phyloP scores from a whole-genome alignment of 2,888 invertebrate genomes.

The Eupithecia dodoneata region DNA sequence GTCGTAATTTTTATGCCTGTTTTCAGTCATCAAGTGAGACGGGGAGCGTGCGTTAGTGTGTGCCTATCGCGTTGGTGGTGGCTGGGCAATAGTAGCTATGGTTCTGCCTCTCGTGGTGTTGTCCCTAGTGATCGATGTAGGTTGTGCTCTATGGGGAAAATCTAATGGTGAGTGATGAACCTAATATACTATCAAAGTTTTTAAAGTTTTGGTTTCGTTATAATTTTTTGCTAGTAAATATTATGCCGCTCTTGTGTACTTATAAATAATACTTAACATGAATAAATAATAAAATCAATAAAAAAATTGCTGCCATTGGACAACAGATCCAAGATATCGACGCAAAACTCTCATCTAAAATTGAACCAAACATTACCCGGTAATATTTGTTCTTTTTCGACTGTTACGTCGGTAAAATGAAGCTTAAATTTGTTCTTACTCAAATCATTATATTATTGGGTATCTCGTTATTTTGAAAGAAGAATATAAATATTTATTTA shows the following conservation, averaged over 20 bases:
- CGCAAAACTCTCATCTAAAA: no score
- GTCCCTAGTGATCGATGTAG: not conserved
- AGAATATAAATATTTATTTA: not conserved
- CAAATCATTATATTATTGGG: not conserved
- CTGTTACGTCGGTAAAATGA: not conserved
- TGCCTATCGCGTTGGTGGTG: not conserved
- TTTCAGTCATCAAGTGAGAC: constrained; percentile 5
- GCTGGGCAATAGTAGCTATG: not conserved
- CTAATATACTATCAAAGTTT: not conserved
- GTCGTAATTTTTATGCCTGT: not conserved
- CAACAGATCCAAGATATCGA: no score
- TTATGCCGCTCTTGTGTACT: no score
- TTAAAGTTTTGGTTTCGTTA: no score
- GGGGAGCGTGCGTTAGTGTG: not conserved
- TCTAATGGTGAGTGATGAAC: not conserved
- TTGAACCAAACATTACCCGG: no score
- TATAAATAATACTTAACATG: no score
- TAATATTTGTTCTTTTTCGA: not conserved
- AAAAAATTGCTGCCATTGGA: no score
- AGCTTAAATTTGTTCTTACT: not conserved
- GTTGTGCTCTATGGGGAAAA: not conserved
- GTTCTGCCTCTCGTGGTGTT: not conserved
- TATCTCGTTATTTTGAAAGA: not conserved
- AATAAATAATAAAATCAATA: no score
- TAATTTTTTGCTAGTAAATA: no score